Evolutionary conservation across 2,113 vertebrate genomes (phyloP).

Genomic region (Amphilophus citrinellus): DNA sequence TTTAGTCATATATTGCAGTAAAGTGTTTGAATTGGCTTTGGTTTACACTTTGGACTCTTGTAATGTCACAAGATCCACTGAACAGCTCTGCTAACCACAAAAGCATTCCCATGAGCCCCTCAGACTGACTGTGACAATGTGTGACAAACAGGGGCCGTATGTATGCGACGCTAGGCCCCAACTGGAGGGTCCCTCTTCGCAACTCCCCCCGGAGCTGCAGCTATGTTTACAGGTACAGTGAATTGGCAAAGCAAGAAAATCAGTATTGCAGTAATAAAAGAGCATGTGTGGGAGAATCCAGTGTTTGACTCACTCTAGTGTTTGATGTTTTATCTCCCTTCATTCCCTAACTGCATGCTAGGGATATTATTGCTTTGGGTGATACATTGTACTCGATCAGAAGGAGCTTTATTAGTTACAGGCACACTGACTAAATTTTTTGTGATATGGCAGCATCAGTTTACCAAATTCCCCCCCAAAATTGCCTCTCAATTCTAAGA

Average conservation of each 20-base stretch:
- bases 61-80: not conserved
- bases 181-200: slow-evolving; percentile 92
- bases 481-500: no score
- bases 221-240: slow-evolving; percentile 92
- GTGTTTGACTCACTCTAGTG: not conserved
- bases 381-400: not conserved
- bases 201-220: slow-evolving; percentile 91
- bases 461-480: not conserved
- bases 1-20: not conserved
- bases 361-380: not conserved
- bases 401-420: not conserved
- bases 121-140: slow-evolving; percentile 72
- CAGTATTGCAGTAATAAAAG: not conserved
- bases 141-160: slow-evolving; percentile 91
- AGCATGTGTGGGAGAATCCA: not conserved
- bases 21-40: not conserved
- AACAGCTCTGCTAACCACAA: not conserved
- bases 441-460: not conserved
- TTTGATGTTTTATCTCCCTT: not conserved
- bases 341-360: not conserved
- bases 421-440: not conserved
- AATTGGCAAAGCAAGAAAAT: not conserved
- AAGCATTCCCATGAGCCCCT: not conserved
- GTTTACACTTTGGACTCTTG: not conserved
- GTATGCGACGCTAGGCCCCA: slow-evolving; percentile 95